Evolutionary conservation across 1,140 invertebrate genomes (phyloP).

Genomic region (Trachymyrmex septentrionalis): DNA sequence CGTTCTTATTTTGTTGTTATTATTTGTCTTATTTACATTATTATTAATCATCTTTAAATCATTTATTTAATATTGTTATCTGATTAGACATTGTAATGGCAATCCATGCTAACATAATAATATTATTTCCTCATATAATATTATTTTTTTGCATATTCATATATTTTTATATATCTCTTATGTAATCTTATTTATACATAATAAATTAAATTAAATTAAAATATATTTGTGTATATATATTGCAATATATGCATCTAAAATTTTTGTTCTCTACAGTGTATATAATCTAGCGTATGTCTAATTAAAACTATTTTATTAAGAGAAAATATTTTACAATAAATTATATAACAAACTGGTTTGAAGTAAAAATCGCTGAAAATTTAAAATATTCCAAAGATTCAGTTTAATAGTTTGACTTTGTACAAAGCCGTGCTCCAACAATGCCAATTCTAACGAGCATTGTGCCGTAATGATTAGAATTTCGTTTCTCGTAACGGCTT

Average conservation of each 20-base stretch:
- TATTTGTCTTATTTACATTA: too few relatives aligned
- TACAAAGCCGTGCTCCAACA: neutral
- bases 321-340: neutral
- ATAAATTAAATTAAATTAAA: too few relatives aligned
- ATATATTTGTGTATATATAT: too few relatives aligned
- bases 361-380: neutral
- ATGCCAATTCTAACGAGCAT: slow-evolving; percentile 13
- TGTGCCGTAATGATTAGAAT: slow-evolving; percentile 60
- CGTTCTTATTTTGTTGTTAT: too few relatives aligned
- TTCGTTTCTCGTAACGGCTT: slow-evolving; percentile 47
- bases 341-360: neutral
- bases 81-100: too few relatives aligned
- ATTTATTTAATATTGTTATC: too few relatives aligned
- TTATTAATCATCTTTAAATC: too few relatives aligned
- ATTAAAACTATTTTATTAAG: neutral
- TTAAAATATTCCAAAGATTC: neutral
- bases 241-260: neutral
- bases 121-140: too few relatives aligned
- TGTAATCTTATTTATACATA: too few relatives aligned
- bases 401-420: neutral
- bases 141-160: too few relatives aligned
- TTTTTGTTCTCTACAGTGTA: neutral
- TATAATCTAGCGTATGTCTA: neutral
- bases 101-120: too few relatives aligned
- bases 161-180: too few relatives aligned